phyloP scores from a whole-genome alignment of 1,140 invertebrate species.

The Drosophila insularis region DNA sequence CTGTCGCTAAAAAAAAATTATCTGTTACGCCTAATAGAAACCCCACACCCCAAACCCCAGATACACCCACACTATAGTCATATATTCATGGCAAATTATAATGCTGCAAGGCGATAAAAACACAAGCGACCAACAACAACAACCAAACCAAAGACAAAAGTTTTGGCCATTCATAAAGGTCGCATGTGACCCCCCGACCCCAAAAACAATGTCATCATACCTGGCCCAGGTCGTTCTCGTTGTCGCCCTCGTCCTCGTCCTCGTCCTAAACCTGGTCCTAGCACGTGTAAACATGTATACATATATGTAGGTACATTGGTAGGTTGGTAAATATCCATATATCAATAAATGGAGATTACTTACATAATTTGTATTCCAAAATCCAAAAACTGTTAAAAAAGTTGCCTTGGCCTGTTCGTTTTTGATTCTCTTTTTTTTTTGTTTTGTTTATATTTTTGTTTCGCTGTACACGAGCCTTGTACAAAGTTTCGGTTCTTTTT shows the following conservation, averaged over 20 bases:
- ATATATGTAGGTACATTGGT: neutral
- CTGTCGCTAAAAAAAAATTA: slow-evolving; percentile 1
- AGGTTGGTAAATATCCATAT: slow-evolving; percentile 36
- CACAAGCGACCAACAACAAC: slow-evolving; percentile 30
- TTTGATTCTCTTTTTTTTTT: slow-evolving; percentile 28
- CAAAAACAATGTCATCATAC: slow-evolving; percentile 21
- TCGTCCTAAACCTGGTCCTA: slow-evolving; percentile 41
- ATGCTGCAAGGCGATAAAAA: slow-evolving; percentile 62
- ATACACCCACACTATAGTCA: slow-evolving; percentile 36
- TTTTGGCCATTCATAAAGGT: slow-evolving; percentile 70
- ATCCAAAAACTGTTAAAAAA: slow-evolving; percentile 79
- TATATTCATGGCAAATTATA: slow-evolving; percentile 79
- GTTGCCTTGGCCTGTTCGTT: slow-evolving; percentile 55
- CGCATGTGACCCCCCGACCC: slow-evolving; percentile 44
- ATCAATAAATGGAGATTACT: slow-evolving; percentile 80
- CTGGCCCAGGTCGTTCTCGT: slow-evolving; percentile 25
- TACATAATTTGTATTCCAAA: slow-evolving; percentile 80
- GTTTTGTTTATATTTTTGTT: slow-evolving; percentile 30
- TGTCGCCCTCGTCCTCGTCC: slow-evolving; percentile 14
- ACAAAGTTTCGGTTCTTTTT: too few species aligned
- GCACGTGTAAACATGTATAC: neutral
- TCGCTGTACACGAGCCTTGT: slow-evolving; percentile 31
- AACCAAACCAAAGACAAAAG: slow-evolving; percentile 55
- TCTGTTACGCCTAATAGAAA: neutral
- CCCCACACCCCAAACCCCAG: slow-evolving; percentile 8